Conservation (phyloP, 2,888 invertebrate genomes). For the Nemoura dubitans region DNA sequence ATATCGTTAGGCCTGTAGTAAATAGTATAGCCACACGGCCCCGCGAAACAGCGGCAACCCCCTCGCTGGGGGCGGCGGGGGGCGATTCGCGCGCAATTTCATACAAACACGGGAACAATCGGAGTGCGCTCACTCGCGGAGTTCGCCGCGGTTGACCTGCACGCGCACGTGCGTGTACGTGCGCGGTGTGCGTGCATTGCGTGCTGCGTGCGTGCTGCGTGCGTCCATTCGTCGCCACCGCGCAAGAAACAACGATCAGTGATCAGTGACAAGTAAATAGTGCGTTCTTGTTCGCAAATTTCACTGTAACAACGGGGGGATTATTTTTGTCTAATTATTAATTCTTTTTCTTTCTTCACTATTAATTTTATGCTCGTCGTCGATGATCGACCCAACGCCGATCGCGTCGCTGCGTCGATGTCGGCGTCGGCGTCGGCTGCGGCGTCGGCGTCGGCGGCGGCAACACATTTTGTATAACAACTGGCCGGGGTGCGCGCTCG, state of each 20-base stretch:
- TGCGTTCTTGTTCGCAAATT: slow-evolving; percentile 43
- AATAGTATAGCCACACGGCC: slow-evolving; percentile 32
- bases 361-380: not conserved
- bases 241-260: slow-evolving; percentile 46
- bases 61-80: slow-evolving; percentile 39
- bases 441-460: not conserved
- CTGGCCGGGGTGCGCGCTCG: not conserved
- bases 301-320: slow-evolving; percentile 45
- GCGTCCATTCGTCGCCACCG: slow-evolving; percentile 24
- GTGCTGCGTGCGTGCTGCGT: slow-evolving; percentile 15
- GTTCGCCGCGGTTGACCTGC: not conserved
- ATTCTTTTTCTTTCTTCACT: not conserved
- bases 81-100: slow-evolving; percentile 31
- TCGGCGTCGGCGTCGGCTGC: not conserved
- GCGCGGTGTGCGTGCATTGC: not conserved
- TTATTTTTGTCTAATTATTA: slow-evolving; percentile 37
- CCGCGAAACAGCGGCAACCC: slow-evolving; percentile 35
- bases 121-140: not conserved
- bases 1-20: slow-evolving; percentile 47
- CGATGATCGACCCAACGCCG: no score
- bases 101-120: not conserved
- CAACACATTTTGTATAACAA: slow-evolving; percentile 20
- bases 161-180: not conserved
- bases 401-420: not conserved
- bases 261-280: slow-evolving; percentile 20